Conservation (phyloP, 2,113 vertebrate genomes). For the Spea multiplicata region DNA sequence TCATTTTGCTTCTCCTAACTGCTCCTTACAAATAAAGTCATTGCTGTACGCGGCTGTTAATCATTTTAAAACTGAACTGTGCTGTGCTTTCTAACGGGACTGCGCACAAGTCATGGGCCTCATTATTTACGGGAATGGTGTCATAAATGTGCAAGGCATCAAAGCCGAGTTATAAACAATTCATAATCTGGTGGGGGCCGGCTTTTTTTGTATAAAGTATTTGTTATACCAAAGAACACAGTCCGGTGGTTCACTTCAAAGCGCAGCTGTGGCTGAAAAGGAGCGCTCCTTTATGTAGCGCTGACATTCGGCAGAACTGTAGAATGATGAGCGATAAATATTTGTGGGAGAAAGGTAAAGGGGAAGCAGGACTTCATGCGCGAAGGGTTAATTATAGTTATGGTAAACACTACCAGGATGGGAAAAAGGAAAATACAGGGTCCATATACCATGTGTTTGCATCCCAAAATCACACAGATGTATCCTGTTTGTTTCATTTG, state of each 20-base stretch:
- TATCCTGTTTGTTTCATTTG: conserved; percentile 22
- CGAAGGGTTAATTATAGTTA: too few species aligned
- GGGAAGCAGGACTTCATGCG: too few species aligned
- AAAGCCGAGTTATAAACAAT: conserved; percentile 80
- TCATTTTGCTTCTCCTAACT: conserved; percentile 84
- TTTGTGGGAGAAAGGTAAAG: too few species aligned
- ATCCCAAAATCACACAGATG: conserved; percentile 13
- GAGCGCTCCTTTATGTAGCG: too few species aligned
- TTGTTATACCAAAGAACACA: conserved; percentile 27
- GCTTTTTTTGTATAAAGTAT: conserved; percentile 25
- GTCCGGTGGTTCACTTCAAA: conserved; percentile 1
- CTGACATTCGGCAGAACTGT: too few species aligned
- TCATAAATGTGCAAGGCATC: conserved; percentile 75
- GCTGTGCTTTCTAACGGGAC: conserved; percentile 75
- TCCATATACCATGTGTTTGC: conserved; percentile 44
- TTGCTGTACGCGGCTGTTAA: conserved; percentile 78
- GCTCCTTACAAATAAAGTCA: conserved; percentile 84
- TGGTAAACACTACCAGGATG: too few species aligned
- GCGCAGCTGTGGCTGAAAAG: conserved; percentile 6
- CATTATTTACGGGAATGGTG: conserved; percentile 80
- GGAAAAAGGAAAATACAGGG: conserved; percentile 41
- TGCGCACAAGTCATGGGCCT: conserved; percentile 76
- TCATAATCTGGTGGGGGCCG: conserved; percentile 69
- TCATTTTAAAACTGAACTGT: conserved; percentile 83
- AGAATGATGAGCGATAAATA: too few species aligned